Evolutionary conservation across 2,113 vertebrate genomes (phyloP), one percentile per base, ranked within the genome.

Genomic region (Petaurus breviceps): DNA sequence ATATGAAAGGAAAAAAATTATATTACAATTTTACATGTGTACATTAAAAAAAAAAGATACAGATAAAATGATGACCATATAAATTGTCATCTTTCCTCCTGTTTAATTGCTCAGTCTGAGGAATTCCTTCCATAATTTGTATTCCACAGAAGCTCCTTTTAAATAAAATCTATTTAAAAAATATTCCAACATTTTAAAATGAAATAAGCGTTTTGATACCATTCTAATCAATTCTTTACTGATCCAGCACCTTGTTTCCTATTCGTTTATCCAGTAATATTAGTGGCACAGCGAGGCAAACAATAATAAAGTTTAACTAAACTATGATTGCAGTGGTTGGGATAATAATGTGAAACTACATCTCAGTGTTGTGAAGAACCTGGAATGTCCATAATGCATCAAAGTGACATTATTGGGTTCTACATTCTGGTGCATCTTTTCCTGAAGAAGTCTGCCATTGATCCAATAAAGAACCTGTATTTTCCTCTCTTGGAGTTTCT

Each of bases 121-220:
- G 57, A 90, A 92, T 93, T 94, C 51, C 50, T 93, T 94, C 51
- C 96, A 95, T 94, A 96, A 92, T 49, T 97, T 97, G 92, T 95
- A 97, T 54, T 96, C 95, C 94, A 93, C 2, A 93, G 91, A 95
- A 92, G 43, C 94, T 84, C 97, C 68, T 95, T 96, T 97, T 97
- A 97, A 97, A 97, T 96, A 97, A 90, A 94, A 94, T 77, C 94
- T 90, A 43, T 19, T 47, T 96, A 55, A 68, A 37, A 90, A 96
- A n/a, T 25, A 46, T 94, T 61, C 90, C 55, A 46, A 77, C 3
- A 11, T 54, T 90, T 24, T 92, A 24, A n/a, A 89, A 43, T 23
- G 37, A 84, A 43, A 47, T 55, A 68, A 11, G 89, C 11, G 26
- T 3, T 93, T 49, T 22, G 43, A 25, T 14, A 68, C 16, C 51